phyloP scores from a whole-genome alignment of 1,140 invertebrate genomes.

The Lutraria rhynchaena region DNA sequence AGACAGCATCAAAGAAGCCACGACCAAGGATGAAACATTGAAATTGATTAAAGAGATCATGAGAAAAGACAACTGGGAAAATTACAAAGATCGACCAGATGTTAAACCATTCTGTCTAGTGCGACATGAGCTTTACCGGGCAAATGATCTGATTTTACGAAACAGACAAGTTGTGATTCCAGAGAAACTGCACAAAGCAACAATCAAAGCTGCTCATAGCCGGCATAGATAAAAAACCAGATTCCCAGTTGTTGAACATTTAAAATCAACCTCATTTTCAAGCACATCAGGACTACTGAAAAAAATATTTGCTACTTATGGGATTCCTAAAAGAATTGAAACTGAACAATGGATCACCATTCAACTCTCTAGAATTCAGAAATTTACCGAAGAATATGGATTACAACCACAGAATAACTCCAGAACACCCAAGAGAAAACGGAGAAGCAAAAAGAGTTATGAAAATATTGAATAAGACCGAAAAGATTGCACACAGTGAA shows the following conservation, averaged over 20 bases:
- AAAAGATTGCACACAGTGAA: slow-evolving; percentile 48
- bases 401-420: slow-evolving; percentile 40
- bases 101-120: slow-evolving; percentile 44
- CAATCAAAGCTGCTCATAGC: slow-evolving; percentile 58
- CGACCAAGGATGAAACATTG: neutral
- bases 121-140: slow-evolving; percentile 46
- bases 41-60: slow-evolving; percentile 35
- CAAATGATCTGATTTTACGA: slow-evolving; percentile 47
- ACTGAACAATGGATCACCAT: slow-evolving; percentile 66
- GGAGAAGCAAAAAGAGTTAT: slow-evolving; percentile 59
- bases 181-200: slow-evolving; percentile 38
- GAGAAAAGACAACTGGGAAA: slow-evolving; percentile 5
- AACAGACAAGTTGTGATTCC: slow-evolving; percentile 59
- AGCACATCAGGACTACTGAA: slow-evolving; percentile 36
- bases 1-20: slow-evolving; percentile 4
- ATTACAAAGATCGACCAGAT: slow-evolving; percentile 10
- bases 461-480: slow-evolving; percentile 48
- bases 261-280: slow-evolving; percentile 25
- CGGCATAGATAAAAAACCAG: slow-evolving; percentile 67
- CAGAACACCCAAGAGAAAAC: slow-evolving; percentile 42
- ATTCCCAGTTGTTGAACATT: slow-evolving; percentile 66
- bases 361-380: slow-evolving; percentile 43
- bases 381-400: slow-evolving; percentile 32
- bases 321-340: slow-evolving; percentile 59
- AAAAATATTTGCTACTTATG: slow-evolving; percentile 57